Evolutionary conservation across 2,113 vertebrate species (phyloP), one percentile per base, ranked within the genome.

Genomic region (Oncorhynchus mykiss): DNA sequence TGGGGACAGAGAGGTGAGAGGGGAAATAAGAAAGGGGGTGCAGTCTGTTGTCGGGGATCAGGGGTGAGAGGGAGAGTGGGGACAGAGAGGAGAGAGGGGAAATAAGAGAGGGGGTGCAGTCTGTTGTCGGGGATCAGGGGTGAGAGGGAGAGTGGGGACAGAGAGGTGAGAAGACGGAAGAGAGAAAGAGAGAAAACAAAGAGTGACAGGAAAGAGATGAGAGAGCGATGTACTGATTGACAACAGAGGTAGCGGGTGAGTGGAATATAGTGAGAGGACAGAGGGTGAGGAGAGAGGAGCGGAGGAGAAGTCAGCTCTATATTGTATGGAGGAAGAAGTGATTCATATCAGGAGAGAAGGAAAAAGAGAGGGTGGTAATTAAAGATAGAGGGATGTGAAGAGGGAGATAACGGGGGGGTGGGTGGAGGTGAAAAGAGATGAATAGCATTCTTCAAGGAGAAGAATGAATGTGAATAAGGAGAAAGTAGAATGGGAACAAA

Each of bases 221-320:
- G 78, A 72, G 76, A 62, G 12, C 71, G 72, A 82, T 78, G 59
- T 80, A 80, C 73, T 70, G 73, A 57, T 67, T 83, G 85, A 68
- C 70, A 0, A 54, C 20, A 66, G 69, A 48, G 24, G 25, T 64
- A 78, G 74, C 39, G n/a, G 14, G 16, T 57, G 76, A 74, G 70
- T 11, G 14, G 4, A 78, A 68, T 29, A 65, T 39, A 25, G 24
- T 6, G 24, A 64, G n/a, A 74, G 67, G 59, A 67, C 48, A 83
- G 25, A 62, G 57, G 20, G 34, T 69, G 13, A 6, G 24, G 4
- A 16, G 18, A 65, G 49, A 57, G 29, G 54, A 64, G 13, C 1
- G 24, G 22, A 4, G 49, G 12, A 18, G 51, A 54, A 16, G 51
- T 54, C 51, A 54, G 62, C 82, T 80, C 83, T 74, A 62, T 20